Conservation (phyloP, 2,113 vertebrate species). For the Peucedramus taeniatus region DNA sequence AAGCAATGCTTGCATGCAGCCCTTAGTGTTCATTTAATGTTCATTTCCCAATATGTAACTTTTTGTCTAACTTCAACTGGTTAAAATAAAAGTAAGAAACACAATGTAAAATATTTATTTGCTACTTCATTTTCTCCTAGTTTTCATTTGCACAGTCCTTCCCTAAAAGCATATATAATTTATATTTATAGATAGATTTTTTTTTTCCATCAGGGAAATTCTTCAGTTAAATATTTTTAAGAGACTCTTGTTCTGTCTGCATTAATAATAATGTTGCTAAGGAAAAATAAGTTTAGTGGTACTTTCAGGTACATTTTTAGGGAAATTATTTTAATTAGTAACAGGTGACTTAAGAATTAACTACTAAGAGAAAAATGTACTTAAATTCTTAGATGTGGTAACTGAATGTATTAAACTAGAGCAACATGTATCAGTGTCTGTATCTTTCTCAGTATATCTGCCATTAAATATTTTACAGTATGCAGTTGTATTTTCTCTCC, state of each 20-base stretch:
- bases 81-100: not conserved
- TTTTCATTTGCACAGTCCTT: not conserved
- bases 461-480: not conserved
- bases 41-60: not conserved
- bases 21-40: not conserved
- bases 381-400: not conserved
- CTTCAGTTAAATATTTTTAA: not conserved
- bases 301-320: not conserved
- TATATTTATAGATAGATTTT: not conserved
- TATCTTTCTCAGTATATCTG: not conserved
- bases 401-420: not conserved
- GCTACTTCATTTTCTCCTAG: not conserved
- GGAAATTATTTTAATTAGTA: not conserved
- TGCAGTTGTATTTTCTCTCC: not conserved
- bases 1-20: not conserved
- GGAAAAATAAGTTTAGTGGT: not conserved
- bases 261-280: not conserved
- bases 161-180: not conserved
- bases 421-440: not conserved
- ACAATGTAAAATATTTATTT: not conserved
- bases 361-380: not conserved
- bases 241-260: not conserved
- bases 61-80: not conserved
- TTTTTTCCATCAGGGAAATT: not conserved
- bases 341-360: not conserved